Evolutionary conservation across 2,888 invertebrate species (phyloP), one percentile per base, ranked within the genome.

Genomic region (Desoria tigrina): DNA sequence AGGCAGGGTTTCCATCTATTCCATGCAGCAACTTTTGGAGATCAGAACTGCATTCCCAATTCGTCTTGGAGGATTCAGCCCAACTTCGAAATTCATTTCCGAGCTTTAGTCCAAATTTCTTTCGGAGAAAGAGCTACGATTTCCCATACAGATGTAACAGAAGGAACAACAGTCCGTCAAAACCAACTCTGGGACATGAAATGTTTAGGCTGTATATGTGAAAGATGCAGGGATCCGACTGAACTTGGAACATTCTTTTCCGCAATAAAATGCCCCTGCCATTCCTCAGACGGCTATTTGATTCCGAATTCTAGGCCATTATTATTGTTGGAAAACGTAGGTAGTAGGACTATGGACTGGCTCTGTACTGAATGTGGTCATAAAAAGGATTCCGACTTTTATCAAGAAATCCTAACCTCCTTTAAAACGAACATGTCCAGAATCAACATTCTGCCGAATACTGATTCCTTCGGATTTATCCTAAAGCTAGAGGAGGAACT

Each of bases 11-110:
- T 51, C 4, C 51, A 68, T 42, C 55, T 75, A 24, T 75, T 64
- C 59, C 66, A 66, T 60, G 58, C 63, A 28, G 75, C 65, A 7
- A 66, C 69, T 51, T 71, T 73, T 65, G 65, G 72, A n/a, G 71
- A 72, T 23, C 73, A 72, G 27, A 60, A 69, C 55, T 75, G 75
- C 28, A 54, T 63, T n/a, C 69, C 73, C 14, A 75, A 75, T 64
- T 65, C 72, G 21, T 64, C 61, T n/a, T 75, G 73, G 73, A 57
- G 68, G 2, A 71, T 75, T 42, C 70, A 69, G 27, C n/a, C 59
- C 3, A 69, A 69, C 59, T 66, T 68, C 9, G 72, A 75, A 23
- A 72, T 73, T 65, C 61, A 67, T 51, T 50, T 72, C 28, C 61
- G 73, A 37, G 75, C 75, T n/a, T 64, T 70, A 7, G 54, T 67